phyloP scores from a whole-genome alignment of 2,888 invertebrate genomes.

The Tryphoninae sp. region DNA sequence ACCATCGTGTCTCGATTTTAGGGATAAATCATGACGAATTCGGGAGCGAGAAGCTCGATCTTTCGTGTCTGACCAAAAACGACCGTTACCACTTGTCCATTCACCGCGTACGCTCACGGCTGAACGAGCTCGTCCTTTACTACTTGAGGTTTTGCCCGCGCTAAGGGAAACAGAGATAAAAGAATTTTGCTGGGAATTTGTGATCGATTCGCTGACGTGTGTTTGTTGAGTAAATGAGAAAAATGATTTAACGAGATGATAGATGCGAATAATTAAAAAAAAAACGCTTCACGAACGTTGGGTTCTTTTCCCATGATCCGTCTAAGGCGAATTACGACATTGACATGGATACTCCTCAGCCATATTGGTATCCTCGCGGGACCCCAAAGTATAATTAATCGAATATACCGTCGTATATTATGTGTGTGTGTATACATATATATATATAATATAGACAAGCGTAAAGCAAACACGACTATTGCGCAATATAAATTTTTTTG shows the following conservation, averaged over 20 bases:
- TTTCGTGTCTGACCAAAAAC: conserved; percentile 33
- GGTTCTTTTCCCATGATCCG: conserved; percentile 33
- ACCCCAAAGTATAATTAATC: conserved; percentile 54
- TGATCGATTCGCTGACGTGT: background rate
- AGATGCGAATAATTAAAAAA: conserved; percentile 34
- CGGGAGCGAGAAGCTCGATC: background rate
- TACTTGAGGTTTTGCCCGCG: conserved; percentile 9
- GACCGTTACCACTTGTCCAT: conserved; percentile 31
- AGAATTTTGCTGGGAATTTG: background rate
- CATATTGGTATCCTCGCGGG: conserved; percentile 51
- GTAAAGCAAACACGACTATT: background rate
- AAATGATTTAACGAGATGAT: background rate
- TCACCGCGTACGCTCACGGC: conserved; percentile 14
- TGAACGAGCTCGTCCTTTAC: background rate
- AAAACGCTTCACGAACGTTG: background rate
- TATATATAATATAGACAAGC: conserved; percentile 35
- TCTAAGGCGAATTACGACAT: conserved; percentile 34
- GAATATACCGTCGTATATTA: conserved; percentile 17
- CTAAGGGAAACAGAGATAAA: background rate
- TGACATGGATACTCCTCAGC: conserved; percentile 55
- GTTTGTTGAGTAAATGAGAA: background rate
- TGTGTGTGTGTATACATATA: background rate
- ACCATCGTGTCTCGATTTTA: no score
- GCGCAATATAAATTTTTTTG: conserved; percentile 6
- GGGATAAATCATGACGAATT: background rate